phyloP scores from a whole-genome alignment of 2,888 invertebrate genomes.

The Agriotes lineatus region DNA sequence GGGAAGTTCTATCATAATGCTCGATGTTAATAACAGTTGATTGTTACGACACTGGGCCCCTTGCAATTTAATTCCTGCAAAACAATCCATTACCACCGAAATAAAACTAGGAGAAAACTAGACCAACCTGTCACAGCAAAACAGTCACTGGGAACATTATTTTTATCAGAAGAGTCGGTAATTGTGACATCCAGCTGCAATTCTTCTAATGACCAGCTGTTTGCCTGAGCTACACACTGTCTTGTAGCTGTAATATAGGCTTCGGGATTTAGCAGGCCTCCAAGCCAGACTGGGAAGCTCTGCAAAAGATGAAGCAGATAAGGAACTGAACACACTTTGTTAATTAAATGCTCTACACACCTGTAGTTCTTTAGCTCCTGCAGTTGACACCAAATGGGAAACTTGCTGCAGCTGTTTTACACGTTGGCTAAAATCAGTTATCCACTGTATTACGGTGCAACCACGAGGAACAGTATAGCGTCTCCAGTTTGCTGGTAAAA shows the following conservation, averaged over 20 bases:
- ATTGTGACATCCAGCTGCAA: slow-evolving; percentile 86
- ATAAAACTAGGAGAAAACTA: no score
- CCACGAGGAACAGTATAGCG: slow-evolving; percentile 95
- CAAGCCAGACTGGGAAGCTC: slow-evolving; percentile 96
- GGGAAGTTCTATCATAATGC: slow-evolving; percentile 95
- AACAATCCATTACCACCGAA: no score
- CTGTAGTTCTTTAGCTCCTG: slow-evolving; percentile 92
- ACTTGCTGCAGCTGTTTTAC: slow-evolving; percentile 93
- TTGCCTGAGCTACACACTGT: slow-evolving; percentile 97
- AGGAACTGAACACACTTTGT: neutral
- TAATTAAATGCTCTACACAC: slow-evolving; percentile 64
- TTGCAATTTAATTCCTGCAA: slow-evolving; percentile 90
- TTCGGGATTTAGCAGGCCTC: slow-evolving; percentile 97
- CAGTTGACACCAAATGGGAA: slow-evolving; percentile 84
- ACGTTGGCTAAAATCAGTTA: slow-evolving; percentile 96
- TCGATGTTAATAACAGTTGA: slow-evolving; percentile 89
- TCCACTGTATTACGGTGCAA: slow-evolving; percentile 96
- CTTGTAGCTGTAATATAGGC: slow-evolving; percentile 99
- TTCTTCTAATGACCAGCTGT: slow-evolving; percentile 97
- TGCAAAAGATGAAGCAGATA: no score
- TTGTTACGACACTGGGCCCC: slow-evolving; percentile 96
- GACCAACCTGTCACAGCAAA: slow-evolving; percentile 68
- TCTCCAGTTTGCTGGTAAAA: slow-evolving; percentile 93
- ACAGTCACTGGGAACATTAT: slow-evolving; percentile 61
- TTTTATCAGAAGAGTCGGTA: slow-evolving; percentile 68